Conservation (phyloP, 1,140 invertebrate genomes). For the Fopius arisanus region DNA sequence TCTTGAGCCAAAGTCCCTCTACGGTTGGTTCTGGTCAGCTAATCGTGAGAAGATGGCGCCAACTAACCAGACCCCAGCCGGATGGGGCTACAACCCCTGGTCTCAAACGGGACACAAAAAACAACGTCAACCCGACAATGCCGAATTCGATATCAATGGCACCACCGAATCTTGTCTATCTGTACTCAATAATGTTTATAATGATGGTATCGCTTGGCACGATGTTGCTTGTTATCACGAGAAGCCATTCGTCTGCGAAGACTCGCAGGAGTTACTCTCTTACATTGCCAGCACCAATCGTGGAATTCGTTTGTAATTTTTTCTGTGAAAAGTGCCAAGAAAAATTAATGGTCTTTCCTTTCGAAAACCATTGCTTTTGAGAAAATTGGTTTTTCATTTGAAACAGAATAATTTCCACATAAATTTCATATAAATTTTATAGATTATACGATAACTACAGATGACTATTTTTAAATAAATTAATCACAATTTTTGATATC, state of each 20-base stretch:
- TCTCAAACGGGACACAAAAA: slow-evolving; percentile 90
- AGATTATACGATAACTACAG: background rate
- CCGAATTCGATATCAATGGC: slow-evolving; percentile 90
- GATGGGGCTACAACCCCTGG: slow-evolving; percentile 86
- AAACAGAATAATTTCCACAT: background rate
- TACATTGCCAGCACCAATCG: slow-evolving; percentile 84
- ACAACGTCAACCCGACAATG: slow-evolving; percentile 86
- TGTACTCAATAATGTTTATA: slow-evolving; percentile 89
- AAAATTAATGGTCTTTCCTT: too few relatives aligned
- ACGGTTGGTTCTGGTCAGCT: slow-evolving; percentile 93
- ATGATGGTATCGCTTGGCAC: slow-evolving; percentile 90
- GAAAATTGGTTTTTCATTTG: background rate
- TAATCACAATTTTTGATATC: background rate
- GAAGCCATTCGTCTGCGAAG: slow-evolving; percentile 89
- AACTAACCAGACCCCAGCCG: slow-evolving; percentile 75
- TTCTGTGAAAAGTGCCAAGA: too few relatives aligned
- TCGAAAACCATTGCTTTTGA: background rate
- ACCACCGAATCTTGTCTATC: slow-evolving; percentile 87
- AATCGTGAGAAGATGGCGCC: slow-evolving; percentile 87
- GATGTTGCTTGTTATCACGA: slow-evolving; percentile 93
- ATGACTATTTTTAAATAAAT: background rate
- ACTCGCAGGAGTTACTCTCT: slow-evolving; percentile 84
- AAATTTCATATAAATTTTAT: background rate
- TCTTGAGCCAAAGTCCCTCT: slow-evolving; percentile 83
- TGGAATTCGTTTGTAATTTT: slow-evolving; percentile 74